These are phyloP conservation scores for Potamilus streckersoni DNA, from an alignment of 1,140 invertebrate genomes.

Conservation along the genomic window DNA sequence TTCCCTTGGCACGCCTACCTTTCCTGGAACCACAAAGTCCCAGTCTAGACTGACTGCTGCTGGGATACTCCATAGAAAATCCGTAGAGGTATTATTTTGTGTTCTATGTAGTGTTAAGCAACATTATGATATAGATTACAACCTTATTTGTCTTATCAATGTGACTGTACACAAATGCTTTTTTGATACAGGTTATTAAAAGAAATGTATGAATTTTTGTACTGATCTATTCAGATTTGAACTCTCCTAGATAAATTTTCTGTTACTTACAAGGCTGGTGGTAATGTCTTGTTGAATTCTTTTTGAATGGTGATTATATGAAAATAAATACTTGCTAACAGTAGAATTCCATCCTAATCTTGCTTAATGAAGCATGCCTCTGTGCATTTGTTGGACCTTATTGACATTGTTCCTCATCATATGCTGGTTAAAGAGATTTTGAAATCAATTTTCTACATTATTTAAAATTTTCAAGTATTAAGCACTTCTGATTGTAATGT, in stretches of 20 bases:
- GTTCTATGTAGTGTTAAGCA: background rate
- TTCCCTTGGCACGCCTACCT: slow-evolving; percentile 25
- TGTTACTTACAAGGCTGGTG: too few relatives aligned
- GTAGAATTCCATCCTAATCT: too few relatives aligned
- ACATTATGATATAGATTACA: background rate
- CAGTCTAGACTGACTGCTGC: slow-evolving; percentile 42
- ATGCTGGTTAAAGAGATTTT: too few relatives aligned
- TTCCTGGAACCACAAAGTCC: slow-evolving; percentile 26
- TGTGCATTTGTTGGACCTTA: too few relatives aligned
- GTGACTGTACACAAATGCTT: background rate
- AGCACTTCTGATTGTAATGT: too few relatives aligned
- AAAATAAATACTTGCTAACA: too few relatives aligned
- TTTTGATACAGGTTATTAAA: background rate
- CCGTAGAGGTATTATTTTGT: slow-evolving; percentile 21
- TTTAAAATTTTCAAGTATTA: too few relatives aligned
- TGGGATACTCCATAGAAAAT: slow-evolving; percentile 30
- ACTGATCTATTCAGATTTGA: too few relatives aligned
- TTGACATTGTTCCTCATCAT: too few relatives aligned
- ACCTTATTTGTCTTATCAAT: background rate
- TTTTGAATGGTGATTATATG: background rate
- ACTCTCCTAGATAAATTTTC: too few relatives aligned
- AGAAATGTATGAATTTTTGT: background rate
- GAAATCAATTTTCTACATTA: too few relatives aligned
- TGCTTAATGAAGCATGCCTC: too few relatives aligned
- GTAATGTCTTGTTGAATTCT: background rate